Percentiles rank a stretch among this genome's conserved stretches.
Conservation (phyloP, 2,113 vertebrate genomes). For the Tachysurus vachellii region DNA sequence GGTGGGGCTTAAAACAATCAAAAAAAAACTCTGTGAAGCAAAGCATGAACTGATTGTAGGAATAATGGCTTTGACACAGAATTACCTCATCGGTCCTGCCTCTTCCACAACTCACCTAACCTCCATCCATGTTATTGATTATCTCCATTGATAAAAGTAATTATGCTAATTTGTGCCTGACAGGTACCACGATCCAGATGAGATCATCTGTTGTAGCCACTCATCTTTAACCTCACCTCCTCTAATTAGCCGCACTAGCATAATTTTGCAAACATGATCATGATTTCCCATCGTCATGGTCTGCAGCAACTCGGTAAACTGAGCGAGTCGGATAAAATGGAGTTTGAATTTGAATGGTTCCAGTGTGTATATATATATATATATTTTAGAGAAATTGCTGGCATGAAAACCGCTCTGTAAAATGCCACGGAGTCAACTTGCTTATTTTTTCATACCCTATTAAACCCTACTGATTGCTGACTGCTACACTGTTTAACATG, state of each 20-base stretch:
- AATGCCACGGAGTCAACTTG: background rate
- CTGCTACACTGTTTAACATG: background rate
- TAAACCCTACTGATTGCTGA: background rate
- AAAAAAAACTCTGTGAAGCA: background rate
- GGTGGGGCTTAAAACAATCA: background rate
- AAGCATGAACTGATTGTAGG: background rate
- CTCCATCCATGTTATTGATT: constrained; percentile 38
- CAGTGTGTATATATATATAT: background rate
- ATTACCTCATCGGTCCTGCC: constrained; percentile 8
- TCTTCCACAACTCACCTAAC: constrained; percentile 16
- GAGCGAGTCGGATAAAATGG: constrained; percentile 4
- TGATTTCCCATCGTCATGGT: background rate
- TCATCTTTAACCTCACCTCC: constrained; percentile 29
- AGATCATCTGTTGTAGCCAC: constrained; percentile 65
- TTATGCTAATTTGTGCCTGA: constrained; percentile 63
- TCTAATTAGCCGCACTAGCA: constrained; percentile 10
- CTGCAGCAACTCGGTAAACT: background rate
- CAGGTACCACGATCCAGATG: constrained; percentile 69
- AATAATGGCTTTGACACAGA: background rate
- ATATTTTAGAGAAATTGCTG: background rate
- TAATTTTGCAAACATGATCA: constrained; percentile 6
- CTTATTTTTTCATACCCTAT: constrained; percentile 12
- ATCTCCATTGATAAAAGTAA: constrained; percentile 50
- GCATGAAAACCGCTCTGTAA: background rate
- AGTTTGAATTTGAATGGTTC: constrained; percentile 10